Evolutionary conservation across 2,113 vertebrate species (phyloP).

Genomic region (Lucifuga dentata): DNA sequence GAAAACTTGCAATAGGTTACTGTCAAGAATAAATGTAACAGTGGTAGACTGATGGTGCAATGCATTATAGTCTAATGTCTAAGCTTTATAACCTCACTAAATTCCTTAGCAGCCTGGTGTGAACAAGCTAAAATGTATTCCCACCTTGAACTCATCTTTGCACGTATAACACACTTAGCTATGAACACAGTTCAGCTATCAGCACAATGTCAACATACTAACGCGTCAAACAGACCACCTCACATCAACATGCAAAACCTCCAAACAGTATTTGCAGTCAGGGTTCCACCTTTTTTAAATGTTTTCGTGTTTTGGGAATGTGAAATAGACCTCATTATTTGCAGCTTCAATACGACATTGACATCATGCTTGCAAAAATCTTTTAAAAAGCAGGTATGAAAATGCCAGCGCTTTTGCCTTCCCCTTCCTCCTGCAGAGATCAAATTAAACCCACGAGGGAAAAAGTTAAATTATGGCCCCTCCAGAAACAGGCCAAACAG

Average conservation of each 20-base stretch:
- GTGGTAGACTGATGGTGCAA: not conserved
- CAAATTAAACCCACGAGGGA: slow-evolving; percentile 69
- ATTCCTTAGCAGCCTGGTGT: slow-evolving; percentile 27
- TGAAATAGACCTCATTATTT: slow-evolving; percentile 62
- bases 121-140: slow-evolving; percentile 32
- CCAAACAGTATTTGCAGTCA: slow-evolving; percentile 4
- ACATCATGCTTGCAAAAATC: slow-evolving; percentile 68
- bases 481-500: slow-evolving; percentile 57
- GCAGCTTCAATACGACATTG: slow-evolving; percentile 64
- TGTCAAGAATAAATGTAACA: too few relatives aligned
- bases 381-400: slow-evolving; percentile 69
- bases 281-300: slow-evolving; percentile 29
- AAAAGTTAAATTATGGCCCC: slow-evolving; percentile 58
- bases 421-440: slow-evolving; percentile 63
- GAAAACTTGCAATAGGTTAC: not conserved
- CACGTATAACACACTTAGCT: slow-evolving; percentile 10
- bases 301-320: slow-evolving; percentile 62
- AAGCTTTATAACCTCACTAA: slow-evolving; percentile 18
- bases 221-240: slow-evolving; percentile 62
- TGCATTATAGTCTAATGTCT: slow-evolving; percentile 1
- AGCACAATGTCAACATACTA: slow-evolving; percentile 51
- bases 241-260: slow-evolving; percentile 45
- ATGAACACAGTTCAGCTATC: slow-evolving; percentile 31
- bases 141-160: slow-evolving; percentile 16
- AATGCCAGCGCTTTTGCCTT: slow-evolving; percentile 41